phyloP scores from a whole-genome alignment of 92 coral and sea anemone genomes.

The Umimayanthus kanabou region DNA sequence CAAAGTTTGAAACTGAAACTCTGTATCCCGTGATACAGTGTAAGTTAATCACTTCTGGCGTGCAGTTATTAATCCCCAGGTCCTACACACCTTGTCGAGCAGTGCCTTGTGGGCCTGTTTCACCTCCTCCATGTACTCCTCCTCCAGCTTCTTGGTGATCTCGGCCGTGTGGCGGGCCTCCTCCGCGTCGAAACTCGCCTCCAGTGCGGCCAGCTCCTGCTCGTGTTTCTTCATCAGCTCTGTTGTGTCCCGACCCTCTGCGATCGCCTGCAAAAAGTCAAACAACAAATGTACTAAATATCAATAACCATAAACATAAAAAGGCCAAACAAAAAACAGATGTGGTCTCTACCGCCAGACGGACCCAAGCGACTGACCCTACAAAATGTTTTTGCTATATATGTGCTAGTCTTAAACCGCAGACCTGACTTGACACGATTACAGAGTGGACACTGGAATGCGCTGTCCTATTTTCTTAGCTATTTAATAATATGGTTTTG shows the following conservation, averaged over 20 bases:
- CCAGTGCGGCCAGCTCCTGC: conserved; percentile 76
- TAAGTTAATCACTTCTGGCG: too few relatives aligned
- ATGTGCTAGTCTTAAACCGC: too few relatives aligned
- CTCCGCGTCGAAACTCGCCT: conserved; percentile 88
- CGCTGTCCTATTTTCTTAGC: too few relatives aligned
- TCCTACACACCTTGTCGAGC: conserved; percentile 77
- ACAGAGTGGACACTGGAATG: too few relatives aligned
- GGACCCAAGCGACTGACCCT: too few relatives aligned
- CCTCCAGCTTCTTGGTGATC: conserved; percentile 75
- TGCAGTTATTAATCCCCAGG: not conserved
- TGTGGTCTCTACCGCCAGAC: too few relatives aligned
- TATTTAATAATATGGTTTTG: too few relatives aligned
- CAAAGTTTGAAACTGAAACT: too few relatives aligned
- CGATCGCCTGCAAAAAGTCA: conserved; percentile 68
- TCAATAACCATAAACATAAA: not conserved
- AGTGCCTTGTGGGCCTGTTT: conserved; percentile 79
- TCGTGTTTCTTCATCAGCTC: conserved; percentile 80
- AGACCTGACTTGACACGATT: too few relatives aligned
- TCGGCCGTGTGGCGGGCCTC: conserved; percentile 81
- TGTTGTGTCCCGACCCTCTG: conserved; percentile 78
- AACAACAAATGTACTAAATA: not conserved
- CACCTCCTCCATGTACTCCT: conserved; percentile 81
- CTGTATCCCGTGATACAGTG: too few relatives aligned
- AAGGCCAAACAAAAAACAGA: too few relatives aligned
- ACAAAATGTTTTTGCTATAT: too few relatives aligned